These are phyloP conservation scores for Carollia perspicillata DNA, from an alignment of 2,113 vertebrate species.

Conservation along the genomic window DNA sequence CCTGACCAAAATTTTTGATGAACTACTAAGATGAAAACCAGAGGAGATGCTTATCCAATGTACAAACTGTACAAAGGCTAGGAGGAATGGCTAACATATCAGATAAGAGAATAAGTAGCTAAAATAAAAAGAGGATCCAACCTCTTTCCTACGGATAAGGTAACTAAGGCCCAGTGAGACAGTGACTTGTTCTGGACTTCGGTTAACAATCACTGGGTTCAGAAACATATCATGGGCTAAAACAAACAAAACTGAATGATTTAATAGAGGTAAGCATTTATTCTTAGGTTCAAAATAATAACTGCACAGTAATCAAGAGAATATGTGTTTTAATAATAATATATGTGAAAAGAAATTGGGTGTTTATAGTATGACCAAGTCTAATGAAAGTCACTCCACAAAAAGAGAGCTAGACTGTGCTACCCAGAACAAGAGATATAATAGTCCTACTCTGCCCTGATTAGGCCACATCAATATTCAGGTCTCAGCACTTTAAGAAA, in stretches of 20 bases:
- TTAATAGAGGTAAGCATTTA: conserved; percentile 1
- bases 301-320: background rate
- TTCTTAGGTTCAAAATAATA: conserved; percentile 38
- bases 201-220: conserved; percentile 3
- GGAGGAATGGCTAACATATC: background rate
- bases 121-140: conserved; percentile 24
- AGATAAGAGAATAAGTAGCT: conserved; percentile 9
- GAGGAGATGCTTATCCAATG: conserved; percentile 22
- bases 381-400: conserved; percentile 7
- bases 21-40: conserved; percentile 28
- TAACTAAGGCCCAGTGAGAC: background rate
- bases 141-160: background rate
- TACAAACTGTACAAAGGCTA: conserved; percentile 19
- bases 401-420: background rate
- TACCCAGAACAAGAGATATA: conserved; percentile 10
- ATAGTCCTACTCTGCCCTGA: background rate
- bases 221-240: background rate
- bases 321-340: conserved; percentile 27
- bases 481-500: conserved; percentile 3
- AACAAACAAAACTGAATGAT: background rate
- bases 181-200: conserved; percentile 4
- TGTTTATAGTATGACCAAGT: background rate
- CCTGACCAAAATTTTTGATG: conserved; percentile 16
- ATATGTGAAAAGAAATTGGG: background rate
- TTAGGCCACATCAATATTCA: background rate